Percentiles rank a stretch among this genome's conserved stretches.
Conservation (phyloP, 1,140 invertebrate species). For the Cepaea nemoralis region DNA sequence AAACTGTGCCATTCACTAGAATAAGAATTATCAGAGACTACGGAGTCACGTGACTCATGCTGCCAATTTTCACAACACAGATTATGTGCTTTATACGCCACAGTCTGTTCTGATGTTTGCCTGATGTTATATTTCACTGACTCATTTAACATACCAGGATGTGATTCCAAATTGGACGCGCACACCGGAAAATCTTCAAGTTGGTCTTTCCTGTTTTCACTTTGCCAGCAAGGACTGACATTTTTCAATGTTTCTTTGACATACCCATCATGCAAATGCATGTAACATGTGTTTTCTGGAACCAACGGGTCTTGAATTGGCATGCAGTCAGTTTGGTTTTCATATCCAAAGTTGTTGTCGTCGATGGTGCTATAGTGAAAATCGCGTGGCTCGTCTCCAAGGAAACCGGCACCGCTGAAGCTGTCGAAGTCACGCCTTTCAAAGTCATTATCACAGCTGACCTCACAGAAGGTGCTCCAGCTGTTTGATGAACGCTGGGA, state of each 20-base stretch:
- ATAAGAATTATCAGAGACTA: too few relatives aligned
- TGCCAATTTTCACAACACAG: too few relatives aligned
- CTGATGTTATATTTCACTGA: too few relatives aligned
- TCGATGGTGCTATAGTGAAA: not conserved
- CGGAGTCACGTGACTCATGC: too few relatives aligned
- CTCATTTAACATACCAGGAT: too few relatives aligned
- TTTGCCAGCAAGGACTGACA: not conserved
- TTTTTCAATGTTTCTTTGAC: not conserved
- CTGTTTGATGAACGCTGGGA: conserved; percentile 34
- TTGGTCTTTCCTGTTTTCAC: too few relatives aligned
- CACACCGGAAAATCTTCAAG: too few relatives aligned
- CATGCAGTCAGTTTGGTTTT: not conserved
- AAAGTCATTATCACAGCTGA: conserved; percentile 35
- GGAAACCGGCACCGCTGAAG: not conserved
- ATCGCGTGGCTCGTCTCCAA: not conserved
- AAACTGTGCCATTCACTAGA: too few relatives aligned
- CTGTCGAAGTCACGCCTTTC: conserved; percentile 24
- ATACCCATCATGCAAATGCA: not conserved
- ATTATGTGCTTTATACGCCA: too few relatives aligned
- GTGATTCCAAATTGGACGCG: too few relatives aligned
- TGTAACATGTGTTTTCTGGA: not conserved
- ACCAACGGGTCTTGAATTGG: not conserved
- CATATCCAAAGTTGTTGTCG: not conserved
- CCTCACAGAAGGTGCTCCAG: conserved; percentile 40
- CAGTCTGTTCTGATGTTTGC: too few relatives aligned